Base-by-base conservation (phyloP, 2,113 vertebrate species). In the Gadus chalcogrammus region DNA sequence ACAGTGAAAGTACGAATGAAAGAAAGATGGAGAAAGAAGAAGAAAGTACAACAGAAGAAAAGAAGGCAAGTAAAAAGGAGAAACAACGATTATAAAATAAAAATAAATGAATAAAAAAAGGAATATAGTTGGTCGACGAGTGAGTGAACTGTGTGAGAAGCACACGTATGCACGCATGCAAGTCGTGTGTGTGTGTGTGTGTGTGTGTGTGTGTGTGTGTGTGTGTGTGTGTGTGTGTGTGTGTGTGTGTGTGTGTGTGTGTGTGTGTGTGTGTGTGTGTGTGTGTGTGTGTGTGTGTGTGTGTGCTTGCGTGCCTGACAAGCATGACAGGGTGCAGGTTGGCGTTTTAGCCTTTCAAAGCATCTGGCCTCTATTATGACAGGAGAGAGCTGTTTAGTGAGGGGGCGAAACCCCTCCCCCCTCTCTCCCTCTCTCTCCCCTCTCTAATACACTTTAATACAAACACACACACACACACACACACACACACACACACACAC, bases 331-430 rank as follows among this genome's bases (percentile, higher is more conserved):
- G 59, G 64, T 72, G 82, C 76, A 76, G 71, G 82, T 86, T 79
- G 70, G 79, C 79, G 87, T 74, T 84, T 90, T 88, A 87, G 87
- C 88, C 87, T 90, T 79, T 92, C 85, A 89, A 87, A 90, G 87
- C 89, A 89, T 85, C 85, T 88, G 81, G 85, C 88, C 80, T 86
- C 75, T 77, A 88, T 88, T 88, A 78, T 62, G 79, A 81, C 38
- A 16, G 73, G 61, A 82, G 65, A 66, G 76, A 24, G 59, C 71
- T 79, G 74, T 69, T 53, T 27, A 70, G 64, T 85, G 48, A 5
- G 16, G 74, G 68, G 70, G 75, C 65, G 0, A n/a, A 66, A 59
- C 63, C 65, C 63, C 18, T 17, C 53, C 24, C 62, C 11, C 17
- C 20, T 55, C 4, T 27, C 65, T n/a, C n/a, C n/a, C n/a, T n/a